Percentiles rank a stretch among this genome's conserved stretches.
Evolutionary conservation across 2,888 invertebrate species (phyloP).

Genomic region (Tholera decimalis): DNA sequence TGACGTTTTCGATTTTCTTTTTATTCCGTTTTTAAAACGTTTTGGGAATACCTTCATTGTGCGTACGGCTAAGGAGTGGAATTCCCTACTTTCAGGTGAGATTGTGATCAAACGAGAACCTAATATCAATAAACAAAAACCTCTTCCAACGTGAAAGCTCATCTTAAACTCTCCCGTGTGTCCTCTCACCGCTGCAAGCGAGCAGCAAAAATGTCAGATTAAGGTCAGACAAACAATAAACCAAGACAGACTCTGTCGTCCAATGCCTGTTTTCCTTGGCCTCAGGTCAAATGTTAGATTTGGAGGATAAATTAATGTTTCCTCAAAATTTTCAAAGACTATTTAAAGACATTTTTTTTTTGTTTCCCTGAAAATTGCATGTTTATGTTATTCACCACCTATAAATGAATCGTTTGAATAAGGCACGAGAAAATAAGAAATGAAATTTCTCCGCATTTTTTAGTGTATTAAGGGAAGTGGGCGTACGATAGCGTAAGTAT

Average conservation of each 20-base stretch:
- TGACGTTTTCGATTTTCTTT: no score
- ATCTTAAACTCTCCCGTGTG: slow-evolving; percentile 53
- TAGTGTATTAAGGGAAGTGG: slow-evolving; percentile 41
- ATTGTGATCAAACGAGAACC: no score
- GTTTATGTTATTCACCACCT: slow-evolving; percentile 44
- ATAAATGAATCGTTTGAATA: slow-evolving; percentile 56
- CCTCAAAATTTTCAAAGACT: slow-evolving; percentile 63
- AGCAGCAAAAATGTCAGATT: slow-evolving; percentile 80
- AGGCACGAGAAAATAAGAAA: slow-evolving; percentile 41
- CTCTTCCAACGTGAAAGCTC: not conserved
- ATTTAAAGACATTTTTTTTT: slow-evolving; percentile 56
- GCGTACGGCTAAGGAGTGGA: no score
- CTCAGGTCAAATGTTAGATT: slow-evolving; percentile 79
- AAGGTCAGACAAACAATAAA: slow-evolving; percentile 83
- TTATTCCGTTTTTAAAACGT: no score
- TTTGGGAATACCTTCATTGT: no score
- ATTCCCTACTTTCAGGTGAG: no score
- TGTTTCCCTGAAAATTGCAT: slow-evolving; percentile 44
- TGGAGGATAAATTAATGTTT: slow-evolving; percentile 77
- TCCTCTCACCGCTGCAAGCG: slow-evolving; percentile 70
- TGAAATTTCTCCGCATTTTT: slow-evolving; percentile 34
- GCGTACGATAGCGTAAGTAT: slow-evolving; percentile 47
- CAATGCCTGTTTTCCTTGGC: slow-evolving; percentile 80
- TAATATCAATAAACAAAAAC: no score
- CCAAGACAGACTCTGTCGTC: slow-evolving; percentile 72